Evolutionary conservation across 2,797 vertebrate genomes (phyloP).

Genomic region (Chelmon rostratus): DNA sequence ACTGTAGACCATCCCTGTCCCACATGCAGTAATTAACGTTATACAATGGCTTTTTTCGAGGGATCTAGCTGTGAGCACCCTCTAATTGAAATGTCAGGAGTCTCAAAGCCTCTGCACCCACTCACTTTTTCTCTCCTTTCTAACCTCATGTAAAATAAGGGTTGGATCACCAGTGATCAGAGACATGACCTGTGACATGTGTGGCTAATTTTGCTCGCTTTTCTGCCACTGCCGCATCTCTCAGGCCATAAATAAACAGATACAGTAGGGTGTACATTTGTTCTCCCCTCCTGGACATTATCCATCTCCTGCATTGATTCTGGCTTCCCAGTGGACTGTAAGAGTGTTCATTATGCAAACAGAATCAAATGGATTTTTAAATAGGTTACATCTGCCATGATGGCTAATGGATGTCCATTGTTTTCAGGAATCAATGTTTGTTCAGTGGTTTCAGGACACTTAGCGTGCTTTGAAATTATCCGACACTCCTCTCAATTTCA

Average conservation of each 20-base stretch:
- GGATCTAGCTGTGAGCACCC: slow-evolving; percentile 46
- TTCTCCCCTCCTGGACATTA: slow-evolving; percentile 9
- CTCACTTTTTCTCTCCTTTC: slow-evolving; percentile 41
- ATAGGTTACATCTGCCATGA: slow-evolving; percentile 50
- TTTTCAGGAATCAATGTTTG: slow-evolving; percentile 43
- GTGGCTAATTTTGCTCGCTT: slow-evolving; percentile 18
- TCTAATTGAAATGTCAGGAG: slow-evolving; percentile 82
- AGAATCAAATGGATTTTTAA: slow-evolving; percentile 60
- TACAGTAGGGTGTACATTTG: slow-evolving; percentile 8
- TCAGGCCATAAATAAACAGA: slow-evolving; percentile 30
- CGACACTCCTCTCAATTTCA: neutral
- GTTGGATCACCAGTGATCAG: slow-evolving; percentile 34
- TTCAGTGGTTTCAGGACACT: slow-evolving; percentile 11
- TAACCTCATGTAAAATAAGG: slow-evolving; percentile 22
- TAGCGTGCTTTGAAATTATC: slow-evolving; percentile 2
- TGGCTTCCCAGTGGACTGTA: slow-evolving; percentile 20
- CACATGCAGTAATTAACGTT: slow-evolving; percentile 73
- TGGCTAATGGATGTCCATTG: slow-evolving; percentile 53
- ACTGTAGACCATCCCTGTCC: slow-evolving; percentile 51
- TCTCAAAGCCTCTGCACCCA: slow-evolving; percentile 70
- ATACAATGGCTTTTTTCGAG: slow-evolving; percentile 57
- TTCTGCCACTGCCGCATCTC: slow-evolving; percentile 9
- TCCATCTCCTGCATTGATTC: slow-evolving; percentile 40
- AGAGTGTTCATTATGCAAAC: slow-evolving; percentile 49
- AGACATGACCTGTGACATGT: slow-evolving; percentile 24